A percentile compares a stretch with the other conserved stretches of the same genome.
phyloP scores from a whole-genome alignment of 1,140 invertebrate species.

The Mercenaria mercenaria region DNA sequence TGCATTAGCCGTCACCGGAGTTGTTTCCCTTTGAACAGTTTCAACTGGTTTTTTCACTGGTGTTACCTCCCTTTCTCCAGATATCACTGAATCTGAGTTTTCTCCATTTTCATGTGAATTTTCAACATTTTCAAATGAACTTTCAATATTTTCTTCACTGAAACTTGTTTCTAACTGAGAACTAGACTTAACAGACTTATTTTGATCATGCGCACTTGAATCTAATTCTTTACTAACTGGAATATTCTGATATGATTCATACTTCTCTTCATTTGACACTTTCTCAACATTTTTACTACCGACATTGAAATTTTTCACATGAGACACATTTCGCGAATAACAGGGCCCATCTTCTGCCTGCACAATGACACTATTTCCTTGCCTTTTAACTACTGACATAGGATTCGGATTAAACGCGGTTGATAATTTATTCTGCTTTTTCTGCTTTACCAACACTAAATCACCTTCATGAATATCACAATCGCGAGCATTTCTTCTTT shows the following conservation, averaged over 20 bases:
- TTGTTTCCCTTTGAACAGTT: no score
- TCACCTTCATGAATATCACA: constrained; percentile 39
- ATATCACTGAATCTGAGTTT: no score
- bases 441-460: constrained; percentile 53
- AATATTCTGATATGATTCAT: neutral
- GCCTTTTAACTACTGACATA: constrained; percentile 18
- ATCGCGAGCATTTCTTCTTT: neutral
- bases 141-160: no score
- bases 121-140: no score
- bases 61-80: no score
- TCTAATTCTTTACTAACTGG: no score
- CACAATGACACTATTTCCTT: constrained; percentile 31
- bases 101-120: no score
- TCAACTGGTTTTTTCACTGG: no score
- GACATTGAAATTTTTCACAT: constrained; percentile 23
- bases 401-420: constrained; percentile 31
- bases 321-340: constrained; percentile 31
- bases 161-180: no score
- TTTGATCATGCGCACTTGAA: no score
- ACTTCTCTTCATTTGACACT: neutral
- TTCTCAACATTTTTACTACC: neutral
- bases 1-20: no score
- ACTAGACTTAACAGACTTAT: no score
- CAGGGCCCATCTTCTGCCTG: neutral
- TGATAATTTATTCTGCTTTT: constrained; percentile 29